Evolutionary conservation across 2,113 vertebrate species (phyloP), one percentile per base, ranked within the genome.

Genomic region (Rissa tridactyla): DNA sequence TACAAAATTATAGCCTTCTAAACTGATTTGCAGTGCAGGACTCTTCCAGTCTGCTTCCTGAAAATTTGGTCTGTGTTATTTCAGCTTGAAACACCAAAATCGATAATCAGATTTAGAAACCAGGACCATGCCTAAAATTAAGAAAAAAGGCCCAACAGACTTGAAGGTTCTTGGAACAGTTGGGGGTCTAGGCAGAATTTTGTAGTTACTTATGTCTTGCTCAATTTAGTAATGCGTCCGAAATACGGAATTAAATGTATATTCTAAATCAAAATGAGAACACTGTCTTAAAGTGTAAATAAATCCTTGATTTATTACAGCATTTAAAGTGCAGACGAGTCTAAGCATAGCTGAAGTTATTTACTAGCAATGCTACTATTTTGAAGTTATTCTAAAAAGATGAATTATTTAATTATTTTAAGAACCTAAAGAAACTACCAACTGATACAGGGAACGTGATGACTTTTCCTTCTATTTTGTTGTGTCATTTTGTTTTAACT

Each of bases 61-160:
- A 81, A 94, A 91, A 65, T 90, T 88, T 73, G 21, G 13, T 86
- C 88, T 88, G 76, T 86, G n/a, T 90, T 94, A 55, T 79, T 92
- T 96, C 65, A 89, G 8, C 55, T 84, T 82, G 69, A 88, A 95
- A 78, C 36, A 71, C 49, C 65, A 86, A 95, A 94, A 86, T 72
- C 6, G 2, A 80, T 90, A 90, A 88, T 83, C 47, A 49, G 17
- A 75, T 94, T 86, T 86, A 66, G 52, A 96, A 90, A 47, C 26
- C 12, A 78, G 29, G 13, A 51, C 27, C 16, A 27, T 68, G 25
- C 38, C 62, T 88, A 86, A 86, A 79, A 92, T 81, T 23, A 72
- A 92, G 54, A 20, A 83, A 62, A 68, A 52, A 38, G 26, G 26
- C 0, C 2, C 32, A 72, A 8, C 34, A 71, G 65, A 18, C 19